A percentile compares a stretch with the other conserved stretches of the same genome.
Evolutionary conservation across 2,797 vertebrate genomes (phyloP).

Genomic region (Naso thynnoides): DNA sequence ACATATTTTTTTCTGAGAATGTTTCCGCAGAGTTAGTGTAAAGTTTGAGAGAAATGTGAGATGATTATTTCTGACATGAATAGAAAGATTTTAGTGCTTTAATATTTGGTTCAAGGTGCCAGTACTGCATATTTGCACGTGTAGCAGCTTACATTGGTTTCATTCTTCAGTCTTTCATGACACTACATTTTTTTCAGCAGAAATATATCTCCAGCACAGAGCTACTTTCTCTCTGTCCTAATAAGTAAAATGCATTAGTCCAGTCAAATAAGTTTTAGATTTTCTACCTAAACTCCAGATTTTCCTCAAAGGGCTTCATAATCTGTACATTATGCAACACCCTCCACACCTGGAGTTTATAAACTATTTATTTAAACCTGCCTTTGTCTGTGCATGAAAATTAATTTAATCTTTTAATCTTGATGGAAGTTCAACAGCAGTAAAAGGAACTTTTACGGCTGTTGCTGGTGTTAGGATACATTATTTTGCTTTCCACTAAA

Average conservation of each 20-base stretch:
- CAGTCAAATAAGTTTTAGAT: background rate
- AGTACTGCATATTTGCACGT: background rate
- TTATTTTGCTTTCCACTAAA: background rate
- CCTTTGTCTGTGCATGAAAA: background rate
- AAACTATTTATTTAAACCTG: background rate
- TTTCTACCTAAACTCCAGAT: background rate
- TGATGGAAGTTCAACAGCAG: background rate
- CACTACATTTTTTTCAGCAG: too few relatives aligned
- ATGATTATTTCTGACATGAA: background rate
- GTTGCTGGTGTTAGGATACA: background rate
- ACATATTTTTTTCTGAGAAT: background rate
- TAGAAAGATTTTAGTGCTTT: background rate
- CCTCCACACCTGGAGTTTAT: background rate
- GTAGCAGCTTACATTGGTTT: background rate
- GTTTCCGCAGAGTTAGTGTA: too few relatives aligned
- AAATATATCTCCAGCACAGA: too few relatives aligned
- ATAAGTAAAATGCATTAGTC: background rate
- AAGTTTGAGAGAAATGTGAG: background rate
- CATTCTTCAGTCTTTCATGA: too few relatives aligned
- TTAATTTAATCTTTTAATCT: constrained; percentile 1
- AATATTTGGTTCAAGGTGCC: background rate
- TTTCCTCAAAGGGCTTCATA: background rate
- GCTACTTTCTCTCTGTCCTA: too few relatives aligned
- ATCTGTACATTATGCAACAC: background rate
- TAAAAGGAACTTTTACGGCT: background rate